Percentiles rank a stretch among this genome's conserved stretches.
These are phyloP conservation scores for Typhlichthys eigenmanni DNA, from an alignment of 2,797 vertebrate species.

Conservation along the genomic window DNA sequence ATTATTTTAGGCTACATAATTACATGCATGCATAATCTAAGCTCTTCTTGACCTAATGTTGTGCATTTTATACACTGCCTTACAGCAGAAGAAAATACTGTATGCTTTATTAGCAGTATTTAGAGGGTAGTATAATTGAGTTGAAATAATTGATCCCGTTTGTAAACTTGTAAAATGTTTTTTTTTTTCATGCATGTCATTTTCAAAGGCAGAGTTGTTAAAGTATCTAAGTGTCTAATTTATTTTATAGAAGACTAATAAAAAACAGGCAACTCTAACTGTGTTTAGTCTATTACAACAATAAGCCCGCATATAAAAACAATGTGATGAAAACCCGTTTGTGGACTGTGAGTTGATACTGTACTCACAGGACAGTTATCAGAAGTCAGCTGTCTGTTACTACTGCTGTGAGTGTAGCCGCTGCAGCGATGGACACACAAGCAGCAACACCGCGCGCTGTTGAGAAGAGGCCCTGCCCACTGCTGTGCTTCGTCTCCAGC, in stretches of 20 bases:
- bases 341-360: neutral
- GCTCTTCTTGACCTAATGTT: too few species aligned
- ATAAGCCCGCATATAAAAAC: neutral
- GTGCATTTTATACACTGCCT: too few species aligned
- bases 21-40: too few species aligned
- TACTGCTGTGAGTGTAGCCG: slow-evolving; percentile 35
- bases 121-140: neutral
- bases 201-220: neutral
- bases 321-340: neutral
- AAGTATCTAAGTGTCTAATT: too few species aligned
- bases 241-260: too few species aligned
- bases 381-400: slow-evolving; percentile 3
- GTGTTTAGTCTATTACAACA: too few species aligned
- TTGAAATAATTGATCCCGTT: neutral
- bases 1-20: neutral
- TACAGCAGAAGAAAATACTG: neutral
- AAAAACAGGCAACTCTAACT: too few species aligned
- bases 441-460: slow-evolving; percentile 36
- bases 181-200: neutral
- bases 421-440: slow-evolving; percentile 47
- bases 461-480: slow-evolving; percentile 32
- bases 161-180: too few species aligned
- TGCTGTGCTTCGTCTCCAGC: slow-evolving; percentile 18
- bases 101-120: neutral
- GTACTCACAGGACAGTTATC: slow-evolving; percentile 64